Conservation (phyloP, 2,888 invertebrate species). For the Apamea epomidion region DNA sequence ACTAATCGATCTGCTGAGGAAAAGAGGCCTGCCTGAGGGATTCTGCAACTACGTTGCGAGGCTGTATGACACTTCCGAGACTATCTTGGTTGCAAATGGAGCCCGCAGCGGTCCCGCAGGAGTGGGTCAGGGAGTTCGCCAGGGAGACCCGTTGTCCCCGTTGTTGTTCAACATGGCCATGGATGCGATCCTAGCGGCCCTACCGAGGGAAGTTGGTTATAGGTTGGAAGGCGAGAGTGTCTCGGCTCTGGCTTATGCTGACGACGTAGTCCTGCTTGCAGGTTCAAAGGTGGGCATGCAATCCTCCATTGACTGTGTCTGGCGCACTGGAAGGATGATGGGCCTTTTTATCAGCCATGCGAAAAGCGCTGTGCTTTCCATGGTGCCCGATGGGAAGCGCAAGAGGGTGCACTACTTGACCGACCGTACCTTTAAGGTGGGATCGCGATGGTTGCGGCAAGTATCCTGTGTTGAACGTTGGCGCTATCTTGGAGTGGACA, state of each 20-base stretch:
- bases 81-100: too few relatives aligned
- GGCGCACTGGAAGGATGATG: too few relatives aligned
- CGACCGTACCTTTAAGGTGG: too few relatives aligned
- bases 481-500: constrained; percentile 72
- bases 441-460: too few relatives aligned
- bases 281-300: too few relatives aligned
- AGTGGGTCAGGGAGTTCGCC: constrained; percentile 73
- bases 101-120: too few relatives aligned
- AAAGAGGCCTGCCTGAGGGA: constrained; percentile 70
- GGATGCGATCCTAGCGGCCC: constrained; percentile 59
- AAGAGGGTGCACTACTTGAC: too few relatives aligned
- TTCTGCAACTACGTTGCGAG: too few relatives aligned
- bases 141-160: constrained; percentile 78
- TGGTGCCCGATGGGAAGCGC: too few relatives aligned
- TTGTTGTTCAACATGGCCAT: constrained; percentile 76
- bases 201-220: constrained; percentile 58
- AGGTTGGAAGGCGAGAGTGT: constrained; percentile 54
- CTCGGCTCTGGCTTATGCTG: constrained; percentile 35
- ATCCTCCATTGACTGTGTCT: too few relatives aligned
- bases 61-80: too few relatives aligned
- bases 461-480: constrained; percentile 65
- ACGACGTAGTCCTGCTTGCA: too few relatives aligned
- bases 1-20: constrained; percentile 66
- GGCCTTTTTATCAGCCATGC: constrained; percentile 15
- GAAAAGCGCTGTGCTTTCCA: constrained; percentile 51